Evolutionary conservation across 2,113 vertebrate genomes (phyloP).

Genomic region (Ariopsis seemanni): DNA sequence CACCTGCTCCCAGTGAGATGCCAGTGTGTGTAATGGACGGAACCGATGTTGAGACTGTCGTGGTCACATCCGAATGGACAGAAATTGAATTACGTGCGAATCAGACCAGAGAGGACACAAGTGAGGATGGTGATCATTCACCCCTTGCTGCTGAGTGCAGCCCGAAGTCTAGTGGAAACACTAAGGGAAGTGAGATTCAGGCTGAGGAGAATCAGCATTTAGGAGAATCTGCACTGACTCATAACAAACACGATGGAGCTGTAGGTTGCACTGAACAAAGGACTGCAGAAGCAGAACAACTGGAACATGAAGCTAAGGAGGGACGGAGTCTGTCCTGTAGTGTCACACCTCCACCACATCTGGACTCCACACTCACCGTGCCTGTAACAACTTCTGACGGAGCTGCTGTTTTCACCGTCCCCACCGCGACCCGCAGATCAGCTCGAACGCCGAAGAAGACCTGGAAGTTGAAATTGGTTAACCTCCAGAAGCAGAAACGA

Average conservation of each 20-base stretch:
- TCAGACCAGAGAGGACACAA: background rate
- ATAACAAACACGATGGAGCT: background rate
- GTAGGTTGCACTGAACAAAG: background rate
- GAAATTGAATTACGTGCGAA: background rate
- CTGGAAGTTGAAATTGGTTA: constrained; percentile 43
- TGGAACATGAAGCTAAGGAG: background rate
- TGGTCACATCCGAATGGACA: constrained; percentile 22
- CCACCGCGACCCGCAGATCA: constrained; percentile 26
- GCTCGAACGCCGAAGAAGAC: constrained; percentile 39
- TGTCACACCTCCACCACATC: background rate
- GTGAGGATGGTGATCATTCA: background rate
- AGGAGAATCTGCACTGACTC: background rate
- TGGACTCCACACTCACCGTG: background rate
- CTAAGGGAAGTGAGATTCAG: background rate
- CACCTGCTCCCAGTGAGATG: background rate
- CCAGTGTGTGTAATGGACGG: constrained; percentile 17
- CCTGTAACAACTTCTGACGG: background rate
- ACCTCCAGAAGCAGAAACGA: constrained; percentile 33
- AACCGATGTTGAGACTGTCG: constrained; percentile 19
- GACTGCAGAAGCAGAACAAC: background rate
- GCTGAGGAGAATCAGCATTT: background rate
- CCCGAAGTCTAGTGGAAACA: background rate
- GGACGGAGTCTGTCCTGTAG: background rate
- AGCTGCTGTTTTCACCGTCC: background rate
- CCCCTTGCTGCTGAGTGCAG: background rate